These are phyloP conservation scores for Cheirogaleus major DNA, from an alignment of 2,797 vertebrate genomes.

Conservation along the genomic window DNA sequence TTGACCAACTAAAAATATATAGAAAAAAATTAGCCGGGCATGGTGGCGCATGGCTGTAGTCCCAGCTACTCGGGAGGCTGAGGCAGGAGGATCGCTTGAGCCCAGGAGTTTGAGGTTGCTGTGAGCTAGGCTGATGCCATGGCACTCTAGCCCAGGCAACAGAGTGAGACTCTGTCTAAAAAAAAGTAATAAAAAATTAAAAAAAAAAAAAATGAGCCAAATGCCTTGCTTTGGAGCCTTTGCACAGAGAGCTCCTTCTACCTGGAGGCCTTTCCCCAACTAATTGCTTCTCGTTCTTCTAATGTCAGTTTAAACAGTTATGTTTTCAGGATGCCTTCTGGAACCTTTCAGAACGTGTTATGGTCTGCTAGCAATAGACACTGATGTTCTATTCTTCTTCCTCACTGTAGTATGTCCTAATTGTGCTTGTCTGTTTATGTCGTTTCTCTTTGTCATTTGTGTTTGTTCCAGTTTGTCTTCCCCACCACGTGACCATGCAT, in stretches of 20 bases:
- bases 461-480: background rate
- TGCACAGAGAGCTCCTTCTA: background rate
- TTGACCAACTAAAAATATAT: no score
- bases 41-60: no score
- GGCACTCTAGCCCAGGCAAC: no score
- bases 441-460: background rate
- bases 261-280: background rate
- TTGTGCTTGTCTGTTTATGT: background rate
- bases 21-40: no score
- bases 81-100: no score
- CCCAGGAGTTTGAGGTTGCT: no score
- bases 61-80: no score
- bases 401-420: background rate
- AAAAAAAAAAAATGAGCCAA: no score
- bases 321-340: background rate
- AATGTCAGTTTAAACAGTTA: background rate
- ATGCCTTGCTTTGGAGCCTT: background rate
- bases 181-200: no score
- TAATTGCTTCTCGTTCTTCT: background rate
- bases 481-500: background rate
- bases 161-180: no score
- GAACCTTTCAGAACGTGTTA: background rate
- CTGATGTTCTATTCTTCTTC: background rate
- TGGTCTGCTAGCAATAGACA: background rate
- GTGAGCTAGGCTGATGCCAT: no score